Conservation (phyloP, 2,797 vertebrate species). For the Coluber constrictor region DNA sequence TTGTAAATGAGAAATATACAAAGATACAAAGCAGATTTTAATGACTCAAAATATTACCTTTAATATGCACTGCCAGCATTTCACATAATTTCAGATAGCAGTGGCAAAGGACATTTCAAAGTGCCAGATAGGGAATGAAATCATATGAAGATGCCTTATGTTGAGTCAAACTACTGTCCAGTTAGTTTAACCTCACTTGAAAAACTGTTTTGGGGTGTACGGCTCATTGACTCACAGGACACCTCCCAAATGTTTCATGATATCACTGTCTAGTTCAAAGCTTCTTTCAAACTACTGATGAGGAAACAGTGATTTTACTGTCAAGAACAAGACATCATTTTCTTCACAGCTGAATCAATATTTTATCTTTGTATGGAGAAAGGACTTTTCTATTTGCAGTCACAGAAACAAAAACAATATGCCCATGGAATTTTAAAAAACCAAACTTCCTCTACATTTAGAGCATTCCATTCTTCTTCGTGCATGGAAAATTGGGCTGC, state of each 20-base stretch:
- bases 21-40: not conserved
- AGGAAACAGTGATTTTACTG: not conserved
- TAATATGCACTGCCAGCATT: not conserved
- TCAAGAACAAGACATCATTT: not conserved
- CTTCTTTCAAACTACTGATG: not conserved
- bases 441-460: not conserved
- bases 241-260: not conserved
- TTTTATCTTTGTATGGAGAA: not conserved
- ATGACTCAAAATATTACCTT: not conserved
- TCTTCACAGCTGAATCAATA: not conserved
- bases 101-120: not conserved
- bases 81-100: not conserved
- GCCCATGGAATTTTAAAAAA: not conserved
- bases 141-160: too few relatives aligned
- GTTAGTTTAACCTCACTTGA: not conserved
- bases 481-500: not conserved
- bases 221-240: not conserved
- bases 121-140: not conserved
- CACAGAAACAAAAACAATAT: not conserved
- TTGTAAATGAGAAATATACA: not conserved
- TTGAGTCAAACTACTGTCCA: not conserved
- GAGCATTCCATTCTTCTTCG: not conserved
- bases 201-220: not conserved
- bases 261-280: not conserved
- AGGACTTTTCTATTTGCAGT: not conserved